Evolutionary conservation across 2,888 invertebrate species (phyloP), one percentile per base, ranked within the genome.

Genomic region (Lymantria monacha): DNA sequence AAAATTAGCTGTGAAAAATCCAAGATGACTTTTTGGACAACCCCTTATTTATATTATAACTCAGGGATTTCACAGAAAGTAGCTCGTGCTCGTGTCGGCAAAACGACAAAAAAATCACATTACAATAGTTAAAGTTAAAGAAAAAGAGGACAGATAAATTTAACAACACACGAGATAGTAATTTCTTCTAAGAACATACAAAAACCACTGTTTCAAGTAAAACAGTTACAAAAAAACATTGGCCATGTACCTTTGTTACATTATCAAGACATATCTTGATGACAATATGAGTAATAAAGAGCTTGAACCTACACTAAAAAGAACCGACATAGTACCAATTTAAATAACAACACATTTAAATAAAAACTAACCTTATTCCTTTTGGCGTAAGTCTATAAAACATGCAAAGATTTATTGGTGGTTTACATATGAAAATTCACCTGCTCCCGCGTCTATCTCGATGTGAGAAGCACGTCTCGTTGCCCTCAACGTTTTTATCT

Each of bases 391-490:
- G 54, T 48, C 53, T 46, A 46, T 51, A 51, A 51, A 47, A 48
- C 43, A 44, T 42, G 60, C 51, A 61, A 50, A 54, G 51, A 48
- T 60, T 55, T 53, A 58, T 42, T 62, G 63, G 70, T 69, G 63
- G 57, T 69, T 72, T 75, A 78, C 77, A 80, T 73, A 79, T 85
- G 83, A 78, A 81, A 79, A 74, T 76, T 79, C 84, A 85, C 83
- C 83, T 81, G 81, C 70, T 74, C 73, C 70, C 62, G 71, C 66
- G 68, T 70, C 71, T 84, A 85, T 87, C 87, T 74, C 80, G 87
- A 87, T 87, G 78, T 76, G 83, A 81, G 81, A 75, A 85, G 85
- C 87, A 88, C 87, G 88, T 87, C 82, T 78, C 76, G 69, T 75
- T 75, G 71, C 78, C 81, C 81, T 75, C 75, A 70, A 67, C 61